phyloP scores from a whole-genome alignment of 2,888 invertebrate genomes.

The Acronicta psi region DNA sequence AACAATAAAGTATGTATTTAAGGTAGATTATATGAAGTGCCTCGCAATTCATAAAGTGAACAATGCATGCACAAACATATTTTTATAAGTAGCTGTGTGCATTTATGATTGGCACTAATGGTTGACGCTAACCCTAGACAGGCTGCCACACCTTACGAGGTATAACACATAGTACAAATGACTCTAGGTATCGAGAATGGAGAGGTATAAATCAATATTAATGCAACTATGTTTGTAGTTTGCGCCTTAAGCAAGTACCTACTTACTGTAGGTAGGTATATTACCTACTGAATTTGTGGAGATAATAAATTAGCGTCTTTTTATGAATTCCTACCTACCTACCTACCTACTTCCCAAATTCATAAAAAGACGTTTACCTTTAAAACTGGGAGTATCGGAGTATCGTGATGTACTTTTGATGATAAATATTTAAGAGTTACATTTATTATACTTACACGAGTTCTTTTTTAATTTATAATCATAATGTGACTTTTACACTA shows the following conservation, averaged over 20 bases:
- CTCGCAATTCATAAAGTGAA: not conserved
- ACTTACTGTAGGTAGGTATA: not conserved
- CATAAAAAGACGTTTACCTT: too few species aligned
- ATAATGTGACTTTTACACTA: too few species aligned
- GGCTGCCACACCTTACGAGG: constrained; percentile 62
- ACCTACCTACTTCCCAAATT: too few species aligned
- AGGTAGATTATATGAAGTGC: not conserved
- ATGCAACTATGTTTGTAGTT: constrained; percentile 66
- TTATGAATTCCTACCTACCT: too few species aligned
- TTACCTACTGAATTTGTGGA: not conserved
- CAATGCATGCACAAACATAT: not conserved
- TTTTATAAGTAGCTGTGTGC: not conserved
- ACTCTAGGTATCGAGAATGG: constrained; percentile 66
- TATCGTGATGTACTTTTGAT: too few species aligned
- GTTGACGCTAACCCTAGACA: constrained; percentile 43
- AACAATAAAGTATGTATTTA: too few species aligned
- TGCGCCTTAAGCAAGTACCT: constrained; percentile 61
- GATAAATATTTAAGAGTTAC: too few species aligned
- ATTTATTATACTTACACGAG: too few species aligned
- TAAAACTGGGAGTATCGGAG: too few species aligned
- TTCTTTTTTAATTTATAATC: too few species aligned
- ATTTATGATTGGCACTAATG: not conserved
- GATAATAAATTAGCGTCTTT: too few species aligned
- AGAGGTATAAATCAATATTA: constrained; percentile 73
- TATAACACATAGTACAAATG: constrained; percentile 72